phyloP scores from a whole-genome alignment of 2,797 vertebrate genomes.

The Crocodylus rhombifer region DNA sequence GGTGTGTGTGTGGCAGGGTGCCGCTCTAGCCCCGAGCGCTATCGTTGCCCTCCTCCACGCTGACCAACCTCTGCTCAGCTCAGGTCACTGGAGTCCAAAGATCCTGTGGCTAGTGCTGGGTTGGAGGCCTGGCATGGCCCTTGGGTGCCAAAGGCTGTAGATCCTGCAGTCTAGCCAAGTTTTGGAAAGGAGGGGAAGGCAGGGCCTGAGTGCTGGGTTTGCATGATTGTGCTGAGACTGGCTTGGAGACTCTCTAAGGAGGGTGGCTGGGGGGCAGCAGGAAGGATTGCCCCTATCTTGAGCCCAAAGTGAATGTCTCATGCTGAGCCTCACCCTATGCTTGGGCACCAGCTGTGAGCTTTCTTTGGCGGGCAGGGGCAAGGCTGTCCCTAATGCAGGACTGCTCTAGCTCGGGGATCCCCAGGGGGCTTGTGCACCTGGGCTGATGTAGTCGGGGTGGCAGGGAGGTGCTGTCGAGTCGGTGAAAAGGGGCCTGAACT shows the following conservation, averaged over 20 bases:
- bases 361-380: neutral
- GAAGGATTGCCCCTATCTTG: neutral
- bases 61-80: fast-evolving
- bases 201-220: neutral
- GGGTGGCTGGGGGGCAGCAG: neutral
- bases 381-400: neutral
- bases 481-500: no score
- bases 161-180: neutral
- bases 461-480: no score
- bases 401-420: neutral
- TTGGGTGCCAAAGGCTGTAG: neutral
- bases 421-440: neutral
- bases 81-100: neutral
- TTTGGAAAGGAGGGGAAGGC: neutral
- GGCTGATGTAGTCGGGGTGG: neutral
- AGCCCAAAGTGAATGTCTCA: neutral
- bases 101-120: fast-evolving
- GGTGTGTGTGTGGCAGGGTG: neutral
- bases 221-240: neutral
- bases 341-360: neutral
- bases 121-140: neutral
- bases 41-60: neutral
- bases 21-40: neutral
- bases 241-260: neutral
- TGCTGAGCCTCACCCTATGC: neutral